phyloP scores from a whole-genome alignment of 1,140 invertebrate genomes.

The Coelopa frigida region DNA sequence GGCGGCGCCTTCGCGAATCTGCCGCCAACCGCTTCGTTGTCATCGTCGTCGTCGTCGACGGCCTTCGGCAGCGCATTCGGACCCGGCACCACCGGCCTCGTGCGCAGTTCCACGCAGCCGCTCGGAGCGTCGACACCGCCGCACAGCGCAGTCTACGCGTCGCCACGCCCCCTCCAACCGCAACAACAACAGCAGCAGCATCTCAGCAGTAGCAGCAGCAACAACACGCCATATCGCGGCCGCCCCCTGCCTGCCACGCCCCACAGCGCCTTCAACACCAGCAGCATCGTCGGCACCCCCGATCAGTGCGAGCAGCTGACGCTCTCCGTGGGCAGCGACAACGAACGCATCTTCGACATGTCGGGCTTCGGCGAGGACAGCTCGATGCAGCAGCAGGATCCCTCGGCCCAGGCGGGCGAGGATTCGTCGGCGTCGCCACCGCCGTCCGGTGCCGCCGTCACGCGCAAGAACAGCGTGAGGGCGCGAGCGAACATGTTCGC shows the following conservation, averaged over 20 bases:
- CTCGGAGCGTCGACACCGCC: constrained; percentile 6
- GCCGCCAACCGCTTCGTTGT: constrained; percentile 25
- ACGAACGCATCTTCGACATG: constrained; percentile 39
- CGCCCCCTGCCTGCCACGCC: too few species aligned
- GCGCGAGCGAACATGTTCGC: constrained; percentile 56
- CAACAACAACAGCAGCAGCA: constrained; percentile 24
- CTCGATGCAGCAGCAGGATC: constrained; percentile 22
- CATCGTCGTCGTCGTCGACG: constrained; percentile 26
- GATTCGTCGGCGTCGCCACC: constrained; percentile 13
- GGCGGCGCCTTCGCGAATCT: not conserved
- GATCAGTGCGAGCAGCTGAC: constrained; percentile 24
- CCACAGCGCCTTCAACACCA: too few species aligned
- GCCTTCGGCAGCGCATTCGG: not conserved
- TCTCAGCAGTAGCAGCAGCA: constrained; percentile 16
- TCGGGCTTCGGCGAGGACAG: constrained; percentile 35
- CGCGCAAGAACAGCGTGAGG: constrained; percentile 54
- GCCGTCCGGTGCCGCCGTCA: constrained; percentile 42
- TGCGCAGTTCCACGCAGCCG: constrained; percentile 22
- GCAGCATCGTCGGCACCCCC: constrained; percentile 21
- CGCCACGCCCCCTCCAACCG: constrained; percentile 18
- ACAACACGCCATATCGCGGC: constrained; percentile 5
- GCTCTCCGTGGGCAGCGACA: constrained; percentile 28
- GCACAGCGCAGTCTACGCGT: not conserved
- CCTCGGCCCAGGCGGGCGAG: constrained; percentile 9
- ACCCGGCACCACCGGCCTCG: constrained; percentile 13